Conservation (phyloP, 2,797 vertebrate genomes). For the Chelon auratus region DNA sequence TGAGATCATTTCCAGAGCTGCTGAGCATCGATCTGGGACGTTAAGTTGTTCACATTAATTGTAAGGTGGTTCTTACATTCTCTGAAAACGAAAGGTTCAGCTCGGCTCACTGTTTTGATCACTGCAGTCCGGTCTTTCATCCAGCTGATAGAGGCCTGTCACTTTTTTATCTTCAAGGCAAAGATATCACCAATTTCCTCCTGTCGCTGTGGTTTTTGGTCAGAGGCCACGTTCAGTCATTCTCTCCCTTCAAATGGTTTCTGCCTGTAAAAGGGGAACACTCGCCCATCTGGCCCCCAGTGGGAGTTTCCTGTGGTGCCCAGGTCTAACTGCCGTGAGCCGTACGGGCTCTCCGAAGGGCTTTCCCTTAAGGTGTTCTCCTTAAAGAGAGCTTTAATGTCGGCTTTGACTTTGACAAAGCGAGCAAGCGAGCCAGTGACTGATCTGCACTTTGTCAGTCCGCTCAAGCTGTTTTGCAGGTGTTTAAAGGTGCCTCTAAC, state of each 20-base stretch:
- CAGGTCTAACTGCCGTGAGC: slow-evolving; percentile 18
- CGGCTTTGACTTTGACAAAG: slow-evolving; percentile 10
- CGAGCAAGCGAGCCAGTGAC: slow-evolving; percentile 4
- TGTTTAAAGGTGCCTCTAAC: slow-evolving; percentile 17
- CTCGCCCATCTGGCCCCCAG: slow-evolving; percentile 21
- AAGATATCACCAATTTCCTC: slow-evolving; percentile 5
- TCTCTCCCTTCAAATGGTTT: slow-evolving; percentile 20
- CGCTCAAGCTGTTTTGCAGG: slow-evolving; percentile 6
- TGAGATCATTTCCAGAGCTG: neutral
- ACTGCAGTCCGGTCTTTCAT: slow-evolving; percentile 6
- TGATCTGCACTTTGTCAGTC: slow-evolving; percentile 6
- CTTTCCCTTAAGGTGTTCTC: slow-evolving; percentile 33
- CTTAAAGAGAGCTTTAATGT: slow-evolving; percentile 24
- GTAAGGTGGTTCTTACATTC: neutral
- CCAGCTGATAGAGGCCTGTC: slow-evolving; percentile 7
- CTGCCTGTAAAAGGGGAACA: slow-evolving; percentile 10
- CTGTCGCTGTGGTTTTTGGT: slow-evolving; percentile 14
- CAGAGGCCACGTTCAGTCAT: slow-evolving; percentile 26
- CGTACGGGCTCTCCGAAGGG: neutral
- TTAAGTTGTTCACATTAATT: neutral
- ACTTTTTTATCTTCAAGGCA: slow-evolving; percentile 3
- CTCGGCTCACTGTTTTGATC: neutral
- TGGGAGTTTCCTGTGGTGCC: slow-evolving; percentile 14
- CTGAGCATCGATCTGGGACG: neutral
- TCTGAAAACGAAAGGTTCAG: neutral